Percentiles rank a stretch among this genome's conserved stretches.
These are phyloP conservation scores for Metopia argyrocephala DNA, from an alignment of 2,888 invertebrate genomes.

Conservation along the genomic window DNA sequence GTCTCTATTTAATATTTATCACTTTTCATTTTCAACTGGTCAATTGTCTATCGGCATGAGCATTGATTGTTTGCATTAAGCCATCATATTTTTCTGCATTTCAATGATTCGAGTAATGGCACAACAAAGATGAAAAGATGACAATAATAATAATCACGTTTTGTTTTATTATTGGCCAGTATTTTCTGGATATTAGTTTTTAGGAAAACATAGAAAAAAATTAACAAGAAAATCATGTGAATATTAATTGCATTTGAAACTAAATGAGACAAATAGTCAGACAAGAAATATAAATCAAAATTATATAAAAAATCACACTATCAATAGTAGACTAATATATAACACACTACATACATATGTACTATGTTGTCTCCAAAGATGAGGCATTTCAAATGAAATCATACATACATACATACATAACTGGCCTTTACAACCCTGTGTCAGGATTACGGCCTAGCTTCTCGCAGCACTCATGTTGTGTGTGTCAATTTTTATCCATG, in stretches of 20 bases:
- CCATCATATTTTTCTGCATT: conserved; percentile 39
- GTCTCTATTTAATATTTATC: conserved; percentile 27
- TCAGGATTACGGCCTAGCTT: no score
- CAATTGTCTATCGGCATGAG: background rate
- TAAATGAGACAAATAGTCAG: conserved; percentile 14
- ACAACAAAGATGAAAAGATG: background rate
- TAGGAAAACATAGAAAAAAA: conserved; percentile 16
- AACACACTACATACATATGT: background rate
- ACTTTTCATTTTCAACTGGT: conserved; percentile 32
- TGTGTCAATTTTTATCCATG: no score
- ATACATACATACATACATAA: no score
- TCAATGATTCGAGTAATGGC: conserved; percentile 21
- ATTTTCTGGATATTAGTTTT: background rate
- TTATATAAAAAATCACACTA: conserved; percentile 4
- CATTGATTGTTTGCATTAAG: conserved; percentile 28
- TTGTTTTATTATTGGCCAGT: background rate
- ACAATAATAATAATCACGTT: conserved; percentile 6
- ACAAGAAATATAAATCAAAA: background rate
- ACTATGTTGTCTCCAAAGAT: no score
- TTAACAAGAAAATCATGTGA: conserved; percentile 53
- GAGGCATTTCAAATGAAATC: no score
- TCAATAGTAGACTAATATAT: background rate
- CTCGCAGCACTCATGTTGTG: no score
- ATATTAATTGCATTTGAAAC: conserved; percentile 36
- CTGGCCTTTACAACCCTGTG: no score